Evolutionary conservation across 2,888 invertebrate species (phyloP).

Genomic region (Andricus quercusramuli): DNA sequence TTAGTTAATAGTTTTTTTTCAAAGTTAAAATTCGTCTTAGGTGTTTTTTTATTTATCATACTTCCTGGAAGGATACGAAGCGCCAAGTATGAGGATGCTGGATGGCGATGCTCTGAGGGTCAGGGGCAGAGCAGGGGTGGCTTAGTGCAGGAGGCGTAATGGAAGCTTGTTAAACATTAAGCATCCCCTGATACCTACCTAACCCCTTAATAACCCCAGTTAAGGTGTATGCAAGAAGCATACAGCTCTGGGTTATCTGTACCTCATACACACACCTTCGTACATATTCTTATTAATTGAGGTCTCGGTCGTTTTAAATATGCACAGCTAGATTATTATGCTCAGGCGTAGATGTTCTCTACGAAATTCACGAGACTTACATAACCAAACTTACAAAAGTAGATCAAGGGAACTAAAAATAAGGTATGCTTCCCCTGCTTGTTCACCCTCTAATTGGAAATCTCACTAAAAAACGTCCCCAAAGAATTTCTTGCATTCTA

Average conservation of each 20-base stretch:
- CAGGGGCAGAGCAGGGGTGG: constrained; percentile 49
- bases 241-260: constrained; percentile 68
- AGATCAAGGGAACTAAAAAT: not conserved
- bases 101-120: constrained; percentile 56
- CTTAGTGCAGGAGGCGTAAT: constrained; percentile 69
- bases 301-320: constrained; percentile 71
- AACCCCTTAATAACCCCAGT: constrained; percentile 73
- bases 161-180: constrained; percentile 78
- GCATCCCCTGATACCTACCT: constrained; percentile 76
- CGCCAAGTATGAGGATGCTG: constrained; percentile 55
- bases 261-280: constrained; percentile 62
- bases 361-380: not conserved
- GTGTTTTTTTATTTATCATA: constrained; percentile 23
- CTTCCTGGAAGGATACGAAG: constrained; percentile 19
- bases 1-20: not conserved
- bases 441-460: not conserved
- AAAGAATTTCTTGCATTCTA: not conserved
- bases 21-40: not conserved
- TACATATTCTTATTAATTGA: constrained; percentile 78
- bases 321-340: constrained; percentile 58
- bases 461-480: not conserved
- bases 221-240: constrained; percentile 66
- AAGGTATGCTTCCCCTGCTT: not conserved
- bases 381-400: not conserved
- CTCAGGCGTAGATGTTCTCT: not conserved